Percentiles rank a stretch among this genome's conserved stretches.
These are phyloP conservation scores for Yponomeuta evonymella DNA, from an alignment of 2,888 invertebrate genomes.

Conservation along the genomic window DNA sequence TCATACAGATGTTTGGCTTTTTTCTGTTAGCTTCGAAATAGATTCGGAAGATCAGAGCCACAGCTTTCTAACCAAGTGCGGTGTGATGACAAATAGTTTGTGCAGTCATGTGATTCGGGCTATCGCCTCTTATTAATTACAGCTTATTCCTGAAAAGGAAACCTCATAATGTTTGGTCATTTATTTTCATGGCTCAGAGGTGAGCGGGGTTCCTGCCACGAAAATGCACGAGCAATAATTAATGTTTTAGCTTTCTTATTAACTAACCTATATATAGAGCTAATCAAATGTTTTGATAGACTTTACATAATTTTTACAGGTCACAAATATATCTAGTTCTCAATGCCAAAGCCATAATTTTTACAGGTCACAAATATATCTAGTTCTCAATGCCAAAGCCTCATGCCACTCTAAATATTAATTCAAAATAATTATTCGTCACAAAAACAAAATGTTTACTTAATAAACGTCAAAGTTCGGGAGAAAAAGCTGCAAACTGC, in stretches of 20 bases:
- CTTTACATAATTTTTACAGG: no score
- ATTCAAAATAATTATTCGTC: no score
- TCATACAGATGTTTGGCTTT: slow-evolving; percentile 40
- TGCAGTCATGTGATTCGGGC: slow-evolving; percentile 23
- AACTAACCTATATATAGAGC: background rate
- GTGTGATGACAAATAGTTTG: slow-evolving; percentile 43
- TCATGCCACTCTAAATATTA: no score
- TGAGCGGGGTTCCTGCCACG: no score
- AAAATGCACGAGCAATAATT: background rate
- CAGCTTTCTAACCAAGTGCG: slow-evolving; percentile 30
- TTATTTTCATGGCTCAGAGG: background rate
- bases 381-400: no score
- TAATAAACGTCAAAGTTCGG: no score
- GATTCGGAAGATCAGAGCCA: slow-evolving; percentile 30
- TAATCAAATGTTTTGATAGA: no score
- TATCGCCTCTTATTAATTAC: slow-evolving; percentile 42
- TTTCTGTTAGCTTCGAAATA: slow-evolving; percentile 40
- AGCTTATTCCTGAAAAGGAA: slow-evolving; percentile 38
- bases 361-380: no score
- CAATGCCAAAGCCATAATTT: no score
- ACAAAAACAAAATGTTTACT: no score
- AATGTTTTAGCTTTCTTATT: background rate
- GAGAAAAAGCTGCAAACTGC: no score
- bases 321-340: no score
- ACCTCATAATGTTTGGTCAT: slow-evolving; percentile 39